Base-by-base conservation (phyloP, 2,888 invertebrate genomes). In the Dicycla oo region DNA sequence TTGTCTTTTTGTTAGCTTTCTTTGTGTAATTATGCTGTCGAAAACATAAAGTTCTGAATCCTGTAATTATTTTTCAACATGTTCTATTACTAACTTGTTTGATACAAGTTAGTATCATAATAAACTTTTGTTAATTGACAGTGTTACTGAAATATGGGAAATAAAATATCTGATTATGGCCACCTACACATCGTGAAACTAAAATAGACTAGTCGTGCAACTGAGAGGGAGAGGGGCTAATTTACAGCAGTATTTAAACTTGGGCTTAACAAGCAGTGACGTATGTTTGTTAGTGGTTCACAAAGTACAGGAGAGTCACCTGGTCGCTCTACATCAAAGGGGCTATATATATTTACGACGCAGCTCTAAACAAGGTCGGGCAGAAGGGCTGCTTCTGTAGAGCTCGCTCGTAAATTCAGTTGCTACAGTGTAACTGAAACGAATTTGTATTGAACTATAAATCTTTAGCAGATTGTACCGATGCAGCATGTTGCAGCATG, bases 261-360 rank as follows among this genome's bases (percentile, higher is more conserved):
- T n/a, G 62, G 23, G 51, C 38, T 57, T 71, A 66, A 69, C 75
- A 26, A 64, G 65, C 61, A 62, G 63, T 63, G 30, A 73, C 71
- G 73, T 75, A 79, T 75, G 26, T 69, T 34, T 18, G n/a, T 70
- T 49, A 43, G 75, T 20, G 51, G 13, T 30, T 53, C 47, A 30
- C 34, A 11, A 43, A 53, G 53, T 15, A 26, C 11, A 13, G 38
- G 45, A 57, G 51, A 56, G 71, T 74, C 71, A 49, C 53, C 61
- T 63, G 73, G 58, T 58, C 68, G 63, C 80, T 54, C 61, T 80
- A 76, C 81, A 83, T 84, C 81, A 84, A 76, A 85, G 61, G 23
- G 30, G 43, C 68, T 75, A 73, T 75, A 78, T 78, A 75, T 75
- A 78, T 78, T 83, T 80, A 82, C 69, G 73, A 56, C 61, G n/a